Percentiles rank a stretch among this genome's conserved stretches.
Conservation (phyloP, 2,113 vertebrate species). For the Azemiops feae region DNA sequence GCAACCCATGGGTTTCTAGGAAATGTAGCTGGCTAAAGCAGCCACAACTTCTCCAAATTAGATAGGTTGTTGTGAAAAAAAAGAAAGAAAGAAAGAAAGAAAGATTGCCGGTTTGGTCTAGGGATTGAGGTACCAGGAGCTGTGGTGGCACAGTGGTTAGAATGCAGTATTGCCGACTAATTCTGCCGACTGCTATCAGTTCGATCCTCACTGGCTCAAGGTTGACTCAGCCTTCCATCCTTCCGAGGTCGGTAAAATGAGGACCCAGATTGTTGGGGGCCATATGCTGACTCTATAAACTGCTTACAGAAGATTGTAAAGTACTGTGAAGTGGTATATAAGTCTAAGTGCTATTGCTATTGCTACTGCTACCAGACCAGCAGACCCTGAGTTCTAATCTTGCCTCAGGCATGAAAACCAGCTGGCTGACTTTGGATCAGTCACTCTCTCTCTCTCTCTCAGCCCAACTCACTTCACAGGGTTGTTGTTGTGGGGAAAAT, state of each 20-base stretch:
- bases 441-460: neutral
- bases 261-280: neutral
- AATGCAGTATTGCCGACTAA: neutral
- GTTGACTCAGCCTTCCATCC: neutral
- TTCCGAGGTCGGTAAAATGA: neutral
- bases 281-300: neutral
- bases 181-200: neutral
- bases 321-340: neutral
- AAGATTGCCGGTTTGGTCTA: neutral
- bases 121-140: neutral
- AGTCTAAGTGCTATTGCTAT: no score
- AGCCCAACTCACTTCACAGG: neutral
- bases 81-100: neutral
- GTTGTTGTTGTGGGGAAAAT: neutral
- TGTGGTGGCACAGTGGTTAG: neutral
- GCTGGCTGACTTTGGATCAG: neutral
- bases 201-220: neutral
- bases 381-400: neutral
- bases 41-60: neutral
- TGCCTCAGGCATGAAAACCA: neutral
- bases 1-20: neutral
- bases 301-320: neutral
- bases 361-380: no score
- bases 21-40: neutral
- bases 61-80: neutral